These are phyloP conservation scores for Hozukius guyotensis DNA, from an alignment of 2,797 vertebrate genomes.

Conservation along the genomic window DNA sequence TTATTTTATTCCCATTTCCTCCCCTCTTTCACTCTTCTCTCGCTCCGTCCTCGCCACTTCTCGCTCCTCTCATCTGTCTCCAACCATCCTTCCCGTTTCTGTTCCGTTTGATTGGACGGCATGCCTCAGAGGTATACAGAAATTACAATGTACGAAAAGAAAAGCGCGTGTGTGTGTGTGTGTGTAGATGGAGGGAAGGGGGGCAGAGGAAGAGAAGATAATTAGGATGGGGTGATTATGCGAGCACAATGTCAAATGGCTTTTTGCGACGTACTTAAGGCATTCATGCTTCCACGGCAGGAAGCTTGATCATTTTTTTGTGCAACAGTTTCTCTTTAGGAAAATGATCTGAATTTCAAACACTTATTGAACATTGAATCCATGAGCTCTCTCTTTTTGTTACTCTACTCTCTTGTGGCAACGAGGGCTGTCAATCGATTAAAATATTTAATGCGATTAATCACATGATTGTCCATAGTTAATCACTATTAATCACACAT, in stretches of 20 bases:
- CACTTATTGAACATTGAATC: conserved; percentile 6
- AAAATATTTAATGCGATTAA: too few species aligned
- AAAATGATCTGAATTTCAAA: conserved; percentile 9
- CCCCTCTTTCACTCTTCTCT: conserved; percentile 39
- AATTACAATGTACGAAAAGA: conserved; percentile 41
- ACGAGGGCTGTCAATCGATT: too few species aligned
- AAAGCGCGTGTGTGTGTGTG: background rate
- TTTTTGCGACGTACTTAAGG: conserved; percentile 27
- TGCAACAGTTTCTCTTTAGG: background rate
- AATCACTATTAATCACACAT: too few species aligned
- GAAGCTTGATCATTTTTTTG: background rate
- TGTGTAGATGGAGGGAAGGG: background rate
- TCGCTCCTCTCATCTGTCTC: conserved; percentile 46
- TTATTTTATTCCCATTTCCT: conserved; percentile 64
- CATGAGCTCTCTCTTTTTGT: background rate
- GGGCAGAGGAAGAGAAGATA: conserved; percentile 23
- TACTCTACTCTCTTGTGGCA: too few species aligned
- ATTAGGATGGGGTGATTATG: conserved; percentile 57
- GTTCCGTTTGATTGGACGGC: conserved; percentile 51
- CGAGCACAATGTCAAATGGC: conserved; percentile 42
- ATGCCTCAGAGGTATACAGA: conserved; percentile 63
- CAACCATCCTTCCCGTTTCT: conserved; percentile 39
- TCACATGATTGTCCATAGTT: too few species aligned
- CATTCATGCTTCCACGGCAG: background rate
- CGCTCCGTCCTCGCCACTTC: conserved; percentile 8